These are phyloP conservation scores for Himalopsyche tibetana DNA, from an alignment of 2,888 invertebrate species.

Conservation along the genomic window DNA sequence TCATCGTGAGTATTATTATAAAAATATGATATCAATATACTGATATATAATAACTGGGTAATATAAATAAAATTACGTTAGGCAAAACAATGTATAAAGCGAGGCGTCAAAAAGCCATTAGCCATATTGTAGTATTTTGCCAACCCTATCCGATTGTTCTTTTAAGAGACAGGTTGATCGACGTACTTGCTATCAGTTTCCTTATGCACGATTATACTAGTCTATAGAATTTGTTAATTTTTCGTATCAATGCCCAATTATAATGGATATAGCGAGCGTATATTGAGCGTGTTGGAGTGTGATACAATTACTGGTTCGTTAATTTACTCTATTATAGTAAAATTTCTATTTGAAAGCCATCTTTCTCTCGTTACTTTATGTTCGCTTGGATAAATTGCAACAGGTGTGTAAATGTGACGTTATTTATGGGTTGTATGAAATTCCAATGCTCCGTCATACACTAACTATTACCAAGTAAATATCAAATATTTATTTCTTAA, in stretches of 20 bases:
- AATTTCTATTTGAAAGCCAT: conserved; percentile 21
- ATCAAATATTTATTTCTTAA: too few relatives aligned
- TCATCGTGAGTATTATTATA: too few relatives aligned
- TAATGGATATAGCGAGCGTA: background rate
- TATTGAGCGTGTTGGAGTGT: conserved; percentile 4
- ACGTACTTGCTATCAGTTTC: too few relatives aligned
- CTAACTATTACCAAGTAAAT: background rate
- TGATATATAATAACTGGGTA: too few relatives aligned
- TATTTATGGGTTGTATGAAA: background rate
- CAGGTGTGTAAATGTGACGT: background rate
- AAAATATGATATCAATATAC: too few relatives aligned
- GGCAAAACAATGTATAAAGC: too few relatives aligned
- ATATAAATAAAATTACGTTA: too few relatives aligned
- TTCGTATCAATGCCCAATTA: background rate
- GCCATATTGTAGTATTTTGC: too few relatives aligned
- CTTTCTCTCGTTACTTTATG: conserved; percentile 3
- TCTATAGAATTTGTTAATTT: background rate
- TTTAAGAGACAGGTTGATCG: too few relatives aligned
- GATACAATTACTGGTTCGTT: conserved; percentile 10
- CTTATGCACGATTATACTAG: too few relatives aligned
- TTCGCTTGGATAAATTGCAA: conserved; percentile 24
- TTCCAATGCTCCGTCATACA: background rate
- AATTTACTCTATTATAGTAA: background rate
- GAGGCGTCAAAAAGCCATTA: too few relatives aligned
- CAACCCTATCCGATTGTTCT: too few relatives aligned